phyloP scores from a whole-genome alignment of 2,888 invertebrate species.

The Ornithoptera alexandrae region DNA sequence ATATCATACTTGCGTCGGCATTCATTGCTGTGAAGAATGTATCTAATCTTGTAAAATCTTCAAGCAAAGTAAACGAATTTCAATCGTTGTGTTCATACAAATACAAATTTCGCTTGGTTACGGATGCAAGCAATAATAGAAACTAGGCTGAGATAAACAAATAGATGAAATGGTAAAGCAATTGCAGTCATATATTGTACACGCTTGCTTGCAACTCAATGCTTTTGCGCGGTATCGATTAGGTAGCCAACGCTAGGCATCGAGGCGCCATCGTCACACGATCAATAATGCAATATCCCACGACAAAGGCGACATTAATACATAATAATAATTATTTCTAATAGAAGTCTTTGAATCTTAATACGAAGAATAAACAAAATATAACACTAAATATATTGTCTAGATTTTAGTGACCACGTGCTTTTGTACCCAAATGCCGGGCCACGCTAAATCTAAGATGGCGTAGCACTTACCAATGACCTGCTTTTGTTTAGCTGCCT shows the following conservation, averaged over 20 bases:
- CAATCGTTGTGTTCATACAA: too few species aligned
- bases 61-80: too few species aligned
- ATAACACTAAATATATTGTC: background rate
- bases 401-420: conserved; percentile 45
- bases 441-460: conserved; percentile 69
- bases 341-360: background rate
- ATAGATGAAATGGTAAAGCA: background rate
- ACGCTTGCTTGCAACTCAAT: background rate
- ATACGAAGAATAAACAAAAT: background rate
- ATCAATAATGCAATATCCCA: conserved; percentile 50
- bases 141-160: background rate
- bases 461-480: conserved; percentile 88
- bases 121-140: background rate
- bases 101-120: too few species aligned
- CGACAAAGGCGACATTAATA: conserved; percentile 1
- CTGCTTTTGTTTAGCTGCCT: conserved; percentile 87
- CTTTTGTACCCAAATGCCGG: conserved; percentile 57
- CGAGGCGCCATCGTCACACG: conserved; percentile 50
- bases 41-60: too few species aligned
- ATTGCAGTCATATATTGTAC: background rate
- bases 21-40: too few species aligned
- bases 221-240: conserved; percentile 19
- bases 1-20: too few species aligned
- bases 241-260: conserved; percentile 27
- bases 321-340: background rate